Evolutionary conservation across 2,888 invertebrate genomes (phyloP).

Genomic region (Monoplex corrugatus): DNA sequence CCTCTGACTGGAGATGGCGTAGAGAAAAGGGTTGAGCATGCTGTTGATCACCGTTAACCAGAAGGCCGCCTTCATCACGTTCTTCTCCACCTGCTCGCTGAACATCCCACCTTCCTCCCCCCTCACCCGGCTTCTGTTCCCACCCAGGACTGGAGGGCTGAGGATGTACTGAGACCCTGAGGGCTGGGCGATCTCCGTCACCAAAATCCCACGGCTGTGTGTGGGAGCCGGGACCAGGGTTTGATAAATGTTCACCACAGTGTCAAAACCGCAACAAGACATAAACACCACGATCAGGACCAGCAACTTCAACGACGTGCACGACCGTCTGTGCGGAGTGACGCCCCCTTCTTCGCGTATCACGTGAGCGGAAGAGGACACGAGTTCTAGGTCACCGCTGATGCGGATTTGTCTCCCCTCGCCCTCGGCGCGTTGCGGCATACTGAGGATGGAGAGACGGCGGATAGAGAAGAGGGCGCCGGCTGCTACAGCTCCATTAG

Average conservation of each 20-base stretch:
- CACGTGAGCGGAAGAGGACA: neutral
- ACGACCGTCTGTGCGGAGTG: constrained; percentile 2
- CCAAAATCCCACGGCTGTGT: neutral
- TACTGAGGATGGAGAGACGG: constrained; percentile 61
- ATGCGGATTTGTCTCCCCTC: neutral
- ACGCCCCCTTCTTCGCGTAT: neutral
- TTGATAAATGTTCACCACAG: neutral
- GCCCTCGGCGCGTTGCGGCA: constrained; percentile 50
- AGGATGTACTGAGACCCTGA: neutral
- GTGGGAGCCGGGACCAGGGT: neutral
- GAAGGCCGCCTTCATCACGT: constrained; percentile 44
- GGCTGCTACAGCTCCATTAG: constrained; percentile 58
- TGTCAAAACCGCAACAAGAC: constrained; percentile 26
- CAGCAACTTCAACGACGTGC: constrained; percentile 29
- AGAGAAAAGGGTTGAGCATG: constrained; percentile 61
- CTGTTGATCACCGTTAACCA: constrained; percentile 55
- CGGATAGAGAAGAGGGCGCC: constrained; percentile 60
- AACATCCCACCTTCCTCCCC: neutral
- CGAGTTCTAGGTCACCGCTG: constrained; percentile 39
- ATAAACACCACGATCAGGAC: constrained; percentile 14
- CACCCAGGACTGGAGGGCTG: neutral
- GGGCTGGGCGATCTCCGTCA: neutral
- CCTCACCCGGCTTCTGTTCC: neutral
- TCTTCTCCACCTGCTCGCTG: neutral
- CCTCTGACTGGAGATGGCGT: constrained; percentile 61